A percentile compares a stretch with the other conserved stretches of the same genome.
Evolutionary conservation across 2,797 vertebrate species (phyloP).

Genomic region (Leptatherina wallacei): DNA sequence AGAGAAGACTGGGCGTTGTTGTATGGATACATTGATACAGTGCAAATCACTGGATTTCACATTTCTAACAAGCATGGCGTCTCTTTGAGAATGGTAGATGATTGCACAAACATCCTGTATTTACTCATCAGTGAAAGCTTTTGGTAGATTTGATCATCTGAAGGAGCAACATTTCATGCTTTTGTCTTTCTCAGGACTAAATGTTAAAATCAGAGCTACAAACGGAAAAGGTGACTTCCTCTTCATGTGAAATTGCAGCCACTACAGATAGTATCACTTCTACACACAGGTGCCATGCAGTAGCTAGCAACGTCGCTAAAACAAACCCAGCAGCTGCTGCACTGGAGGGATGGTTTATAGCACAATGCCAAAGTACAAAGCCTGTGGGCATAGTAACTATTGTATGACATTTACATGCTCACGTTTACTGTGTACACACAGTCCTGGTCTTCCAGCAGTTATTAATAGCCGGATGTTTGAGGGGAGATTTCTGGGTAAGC

Average conservation of each 20-base stretch:
- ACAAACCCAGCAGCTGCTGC: slow-evolving; percentile 26
- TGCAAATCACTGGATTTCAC: slow-evolving; percentile 1
- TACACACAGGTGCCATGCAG: not conserved
- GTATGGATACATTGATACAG: not conserved
- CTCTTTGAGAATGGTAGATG: slow-evolving; percentile 1
- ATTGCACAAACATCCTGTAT: not conserved
- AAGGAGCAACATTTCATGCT: not conserved
- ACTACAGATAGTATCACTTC: slow-evolving; percentile 23
- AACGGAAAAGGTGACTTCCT: slow-evolving; percentile 25
- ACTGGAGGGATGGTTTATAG: slow-evolving; percentile 34
- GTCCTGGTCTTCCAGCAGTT: not conserved
- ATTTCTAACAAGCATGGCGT: not conserved
- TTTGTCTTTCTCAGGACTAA: slow-evolving; percentile 10
- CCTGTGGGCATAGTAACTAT: slow-evolving; percentile 52
- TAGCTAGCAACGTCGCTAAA: slow-evolving; percentile 4
- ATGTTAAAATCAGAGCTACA: not conserved
- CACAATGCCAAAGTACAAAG: slow-evolving; percentile 31
- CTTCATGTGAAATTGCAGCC: slow-evolving; percentile 8
- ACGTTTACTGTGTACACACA: slow-evolving; percentile 14
- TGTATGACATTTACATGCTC: slow-evolving; percentile 24
- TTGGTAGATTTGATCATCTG: not conserved
- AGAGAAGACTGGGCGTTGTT: not conserved
- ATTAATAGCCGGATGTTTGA: slow-evolving; percentile 42
- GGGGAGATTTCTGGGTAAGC: slow-evolving; percentile 17
- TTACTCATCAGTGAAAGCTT: not conserved